These are phyloP conservation scores for Lordiphosa clarofinis DNA, from an alignment of 1,140 invertebrate genomes.

Conservation along the genomic window DNA sequence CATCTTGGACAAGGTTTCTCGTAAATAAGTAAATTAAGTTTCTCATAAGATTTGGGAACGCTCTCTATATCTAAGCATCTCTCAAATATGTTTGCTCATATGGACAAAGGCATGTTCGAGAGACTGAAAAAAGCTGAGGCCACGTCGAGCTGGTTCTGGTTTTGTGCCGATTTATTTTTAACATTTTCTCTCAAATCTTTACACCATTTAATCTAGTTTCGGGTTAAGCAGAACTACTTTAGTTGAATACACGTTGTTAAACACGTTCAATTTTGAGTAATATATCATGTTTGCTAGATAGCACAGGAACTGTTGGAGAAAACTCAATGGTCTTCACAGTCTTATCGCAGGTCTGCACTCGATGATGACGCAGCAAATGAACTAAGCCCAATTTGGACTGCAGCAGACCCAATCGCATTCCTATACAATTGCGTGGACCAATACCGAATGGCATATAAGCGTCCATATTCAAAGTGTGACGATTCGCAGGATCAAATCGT, in stretches of 20 bases:
- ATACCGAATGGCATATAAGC: slow-evolving; percentile 85
- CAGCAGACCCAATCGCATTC: slow-evolving; percentile 80
- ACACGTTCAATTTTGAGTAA: slow-evolving; percentile 30
- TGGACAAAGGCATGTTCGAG: too few relatives aligned
- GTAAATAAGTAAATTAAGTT: too few relatives aligned
- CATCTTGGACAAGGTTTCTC: too few relatives aligned
- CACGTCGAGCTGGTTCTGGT: too few relatives aligned
- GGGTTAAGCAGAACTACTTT: too few relatives aligned
- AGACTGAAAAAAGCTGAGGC: too few relatives aligned
- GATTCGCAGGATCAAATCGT: slow-evolving; percentile 82
- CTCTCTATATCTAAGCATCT: too few relatives aligned
- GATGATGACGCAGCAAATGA: slow-evolving; percentile 58
- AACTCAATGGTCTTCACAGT: slow-evolving; percentile 31
- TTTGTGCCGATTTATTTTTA: too few relatives aligned
- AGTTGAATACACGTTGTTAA: not conserved
- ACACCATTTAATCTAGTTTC: too few relatives aligned
- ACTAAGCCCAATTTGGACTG: slow-evolving; percentile 63
- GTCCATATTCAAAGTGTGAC: slow-evolving; percentile 81
- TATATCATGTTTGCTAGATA: slow-evolving; percentile 39
- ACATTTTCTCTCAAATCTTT: too few relatives aligned
- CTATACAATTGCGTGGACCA: slow-evolving; percentile 88
- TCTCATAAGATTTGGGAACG: too few relatives aligned
- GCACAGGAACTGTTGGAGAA: not conserved
- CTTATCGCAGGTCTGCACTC: slow-evolving; percentile 37
- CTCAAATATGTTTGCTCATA: too few relatives aligned